phyloP scores from a whole-genome alignment of 2,888 invertebrate genomes.

The Cyclophora punctaria region DNA sequence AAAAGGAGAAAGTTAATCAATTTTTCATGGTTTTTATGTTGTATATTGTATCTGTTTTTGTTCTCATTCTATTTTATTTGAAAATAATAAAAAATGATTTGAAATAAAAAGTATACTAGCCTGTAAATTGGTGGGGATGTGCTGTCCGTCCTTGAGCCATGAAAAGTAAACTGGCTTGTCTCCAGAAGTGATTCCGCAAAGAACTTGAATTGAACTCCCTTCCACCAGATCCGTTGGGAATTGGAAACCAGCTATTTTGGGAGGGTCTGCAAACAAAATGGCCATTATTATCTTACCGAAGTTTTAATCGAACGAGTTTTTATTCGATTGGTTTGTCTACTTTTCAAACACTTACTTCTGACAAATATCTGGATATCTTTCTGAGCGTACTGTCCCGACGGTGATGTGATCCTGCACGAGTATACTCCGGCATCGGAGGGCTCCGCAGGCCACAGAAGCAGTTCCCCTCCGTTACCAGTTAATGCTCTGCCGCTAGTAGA shows the following conservation, averaged over 20 bases:
- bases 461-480: conserved; percentile 44
- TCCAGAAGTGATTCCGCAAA: conserved; percentile 85
- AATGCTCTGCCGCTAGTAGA: conserved; percentile 41
- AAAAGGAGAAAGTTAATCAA: too few relatives aligned
- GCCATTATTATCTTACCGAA: too few relatives aligned
- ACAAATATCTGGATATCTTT: conserved; percentile 84
- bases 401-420: conserved; percentile 83
- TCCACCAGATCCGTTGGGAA: conserved; percentile 88
- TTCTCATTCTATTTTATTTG: neutral
- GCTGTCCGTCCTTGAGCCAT: conserved; percentile 80
- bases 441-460: conserved; percentile 72
- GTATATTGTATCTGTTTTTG: too few relatives aligned
- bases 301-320: too few relatives aligned
- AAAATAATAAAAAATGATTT: neutral
- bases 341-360: conserved; percentile 73
- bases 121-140: conserved; percentile 78
- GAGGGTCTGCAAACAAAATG: conserved; percentile 76
- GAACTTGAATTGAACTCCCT: conserved; percentile 87
- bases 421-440: conserved; percentile 84
- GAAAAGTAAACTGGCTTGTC: conserved; percentile 82
- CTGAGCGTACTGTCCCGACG: conserved; percentile 83
- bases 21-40: too few relatives aligned
- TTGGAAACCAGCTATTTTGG: conserved; percentile 87
- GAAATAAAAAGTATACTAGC: conserved; percentile 37
- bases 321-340: neutral